Evolutionary conservation across 2,888 invertebrate species (phyloP).

Genomic region (Thymelicus sylvestris): DNA sequence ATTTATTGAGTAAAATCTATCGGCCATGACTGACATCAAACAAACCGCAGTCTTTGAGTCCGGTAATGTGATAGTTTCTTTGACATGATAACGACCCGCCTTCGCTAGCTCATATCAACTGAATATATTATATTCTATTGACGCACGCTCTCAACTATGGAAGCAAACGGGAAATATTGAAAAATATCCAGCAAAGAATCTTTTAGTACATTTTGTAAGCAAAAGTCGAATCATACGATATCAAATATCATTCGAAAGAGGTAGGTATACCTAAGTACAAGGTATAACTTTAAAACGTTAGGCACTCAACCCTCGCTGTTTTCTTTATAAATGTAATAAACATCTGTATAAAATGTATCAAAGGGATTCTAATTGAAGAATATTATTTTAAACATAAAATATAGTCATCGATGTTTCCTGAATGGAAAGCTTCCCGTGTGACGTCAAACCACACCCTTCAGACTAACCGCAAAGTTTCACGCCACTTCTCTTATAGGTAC

Average conservation of each 20-base stretch:
- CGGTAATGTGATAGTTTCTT: conserved; percentile 81
- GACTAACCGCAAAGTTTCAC: neutral
- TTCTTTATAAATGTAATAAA: conserved; percentile 15
- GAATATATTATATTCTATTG: conserved; percentile 75
- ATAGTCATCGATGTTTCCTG: too few relatives aligned
- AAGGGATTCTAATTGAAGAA: neutral
- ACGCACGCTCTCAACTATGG: conserved; percentile 52
- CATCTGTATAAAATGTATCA: neutral
- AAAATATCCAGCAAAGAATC: conserved; percentile 52
- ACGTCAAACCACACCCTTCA: neutral
- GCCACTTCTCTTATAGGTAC: neutral
- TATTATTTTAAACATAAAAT: too few relatives aligned
- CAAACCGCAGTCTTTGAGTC: conserved; percentile 77
- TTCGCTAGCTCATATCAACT: conserved; percentile 64
- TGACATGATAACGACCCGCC: conserved; percentile 80
- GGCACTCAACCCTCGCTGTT: conserved; percentile 11
- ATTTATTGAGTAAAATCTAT: conserved; percentile 57
- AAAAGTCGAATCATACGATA: conserved; percentile 31
- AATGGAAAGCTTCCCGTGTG: neutral
- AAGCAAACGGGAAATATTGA: conserved; percentile 59
- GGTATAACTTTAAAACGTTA: conserved; percentile 24
- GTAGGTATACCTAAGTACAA: neutral
- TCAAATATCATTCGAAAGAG: conserved; percentile 28
- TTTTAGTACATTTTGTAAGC: conserved; percentile 40
- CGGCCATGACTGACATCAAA: conserved; percentile 69